Conservation (phyloP, 1,140 invertebrate species). For the Drosophila pseudoobscura region DNA sequence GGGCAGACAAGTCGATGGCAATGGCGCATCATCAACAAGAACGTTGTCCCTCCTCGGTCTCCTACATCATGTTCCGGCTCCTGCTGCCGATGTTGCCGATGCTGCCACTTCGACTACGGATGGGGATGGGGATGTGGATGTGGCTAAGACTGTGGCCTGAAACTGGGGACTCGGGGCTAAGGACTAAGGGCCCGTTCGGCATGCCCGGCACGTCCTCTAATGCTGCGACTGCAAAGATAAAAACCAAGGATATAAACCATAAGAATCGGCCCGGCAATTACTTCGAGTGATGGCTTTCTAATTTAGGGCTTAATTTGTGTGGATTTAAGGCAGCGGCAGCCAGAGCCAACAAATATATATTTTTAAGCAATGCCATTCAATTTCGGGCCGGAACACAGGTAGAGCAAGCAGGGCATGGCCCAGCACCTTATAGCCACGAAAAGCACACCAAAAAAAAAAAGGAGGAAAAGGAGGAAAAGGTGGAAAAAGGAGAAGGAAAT, state of each 20-base stretch:
- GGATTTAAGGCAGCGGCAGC: slow-evolving; percentile 49
- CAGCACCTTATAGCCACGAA: slow-evolving; percentile 66
- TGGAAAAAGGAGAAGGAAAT: slow-evolving; percentile 23
- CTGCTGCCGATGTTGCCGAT: slow-evolving; percentile 18
- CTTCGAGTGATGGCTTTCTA: slow-evolving; percentile 73
- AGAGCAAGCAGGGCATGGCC: neutral
- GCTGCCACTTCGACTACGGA: neutral
- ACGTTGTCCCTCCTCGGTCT: slow-evolving; percentile 26
- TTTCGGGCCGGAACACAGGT: slow-evolving; percentile 42
- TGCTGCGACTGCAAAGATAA: slow-evolving; percentile 43
- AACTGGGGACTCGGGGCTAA: no score
- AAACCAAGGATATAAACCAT: slow-evolving; percentile 58
- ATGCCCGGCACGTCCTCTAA: slow-evolving; percentile 43
- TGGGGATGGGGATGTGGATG: slow-evolving; percentile 1
- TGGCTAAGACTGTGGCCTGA: no score
- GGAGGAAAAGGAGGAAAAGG: neutral
- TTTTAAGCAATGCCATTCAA: slow-evolving; percentile 58
- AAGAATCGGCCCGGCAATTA: slow-evolving; percentile 68
- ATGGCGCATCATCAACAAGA: slow-evolving; percentile 17
- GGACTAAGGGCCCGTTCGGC: neutral
- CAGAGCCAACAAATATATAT: slow-evolving; percentile 29
- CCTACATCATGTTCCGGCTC: slow-evolving; percentile 43
- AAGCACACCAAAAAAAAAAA: neutral
- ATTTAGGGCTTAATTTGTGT: slow-evolving; percentile 76
- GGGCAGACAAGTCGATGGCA: slow-evolving; percentile 42